Evolutionary conservation across 2,888 invertebrate genomes (phyloP).

Genomic region (Busseola fusca): DNA sequence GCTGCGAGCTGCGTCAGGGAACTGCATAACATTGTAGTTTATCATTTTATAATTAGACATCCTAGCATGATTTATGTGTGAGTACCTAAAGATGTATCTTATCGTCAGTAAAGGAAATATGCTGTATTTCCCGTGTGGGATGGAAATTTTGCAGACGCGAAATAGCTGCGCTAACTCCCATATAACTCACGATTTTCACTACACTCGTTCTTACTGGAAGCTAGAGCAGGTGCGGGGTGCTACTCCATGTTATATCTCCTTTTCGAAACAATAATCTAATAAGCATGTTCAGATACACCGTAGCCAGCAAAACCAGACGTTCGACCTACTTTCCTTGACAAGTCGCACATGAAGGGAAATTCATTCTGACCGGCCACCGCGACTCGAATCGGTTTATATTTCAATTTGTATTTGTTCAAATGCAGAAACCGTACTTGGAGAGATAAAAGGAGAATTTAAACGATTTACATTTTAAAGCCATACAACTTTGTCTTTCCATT

Average conservation of each 20-base stretch:
- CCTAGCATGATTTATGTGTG: slow-evolving; percentile 11
- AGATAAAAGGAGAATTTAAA: slow-evolving; percentile 15
- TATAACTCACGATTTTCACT: slow-evolving; percentile 60
- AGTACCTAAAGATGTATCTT: slow-evolving; percentile 34
- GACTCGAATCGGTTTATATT: slow-evolving; percentile 64
- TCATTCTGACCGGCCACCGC: slow-evolving; percentile 71
- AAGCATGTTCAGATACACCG: slow-evolving; percentile 60
- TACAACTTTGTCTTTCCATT: slow-evolving; percentile 21
- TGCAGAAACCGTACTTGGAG: slow-evolving; percentile 36
- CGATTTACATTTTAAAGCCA: slow-evolving; percentile 16
- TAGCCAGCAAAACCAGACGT: slow-evolving; percentile 76
- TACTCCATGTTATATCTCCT: slow-evolving; percentile 54
- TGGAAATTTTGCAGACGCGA: slow-evolving; percentile 37
- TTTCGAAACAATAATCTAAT: slow-evolving; percentile 68
- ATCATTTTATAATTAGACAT: slow-evolving; percentile 34
- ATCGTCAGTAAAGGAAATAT: slow-evolving; percentile 36
- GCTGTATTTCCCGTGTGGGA: slow-evolving; percentile 30
- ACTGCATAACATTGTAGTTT: slow-evolving; percentile 27
- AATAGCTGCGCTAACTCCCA: slow-evolving; percentile 40
- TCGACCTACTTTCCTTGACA: slow-evolving; percentile 83
- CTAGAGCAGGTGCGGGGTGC: slow-evolving; percentile 64
- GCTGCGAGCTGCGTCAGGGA: slow-evolving; percentile 12
- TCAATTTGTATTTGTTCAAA: slow-evolving; percentile 61
- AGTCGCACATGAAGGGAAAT: slow-evolving; percentile 81
- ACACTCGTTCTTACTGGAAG: slow-evolving; percentile 50